phyloP scores from a whole-genome alignment of 2,113 vertebrate species.

The Pimephales promelas region DNA sequence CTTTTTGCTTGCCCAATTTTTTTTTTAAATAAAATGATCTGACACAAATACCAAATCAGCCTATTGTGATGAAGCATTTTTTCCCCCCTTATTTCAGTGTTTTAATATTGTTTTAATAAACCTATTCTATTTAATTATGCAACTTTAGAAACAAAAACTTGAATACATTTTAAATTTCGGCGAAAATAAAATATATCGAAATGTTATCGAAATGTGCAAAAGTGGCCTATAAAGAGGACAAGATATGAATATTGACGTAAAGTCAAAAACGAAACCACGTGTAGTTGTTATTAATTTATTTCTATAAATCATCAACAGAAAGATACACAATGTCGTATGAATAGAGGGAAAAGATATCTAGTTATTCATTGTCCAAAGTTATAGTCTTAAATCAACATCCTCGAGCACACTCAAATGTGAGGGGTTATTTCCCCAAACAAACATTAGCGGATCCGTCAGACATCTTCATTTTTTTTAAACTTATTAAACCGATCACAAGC shows the following conservation, averaged over 20 bases:
- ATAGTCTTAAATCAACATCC: constrained; percentile 78
- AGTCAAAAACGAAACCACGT: constrained; percentile 84
- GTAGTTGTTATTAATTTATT: constrained; percentile 95
- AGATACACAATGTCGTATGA: constrained; percentile 89
- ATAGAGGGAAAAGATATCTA: constrained; percentile 84
- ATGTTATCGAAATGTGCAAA: background rate
- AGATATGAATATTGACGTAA: constrained; percentile 16
- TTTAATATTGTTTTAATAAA: background rate
- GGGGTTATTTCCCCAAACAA: constrained; percentile 72
- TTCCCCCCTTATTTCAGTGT: background rate
- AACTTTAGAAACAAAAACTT: background rate
- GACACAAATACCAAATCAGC: background rate
- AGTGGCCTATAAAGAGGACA: background rate
- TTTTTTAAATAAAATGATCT: background rate
- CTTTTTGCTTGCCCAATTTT: background rate
- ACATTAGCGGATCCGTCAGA: constrained; percentile 56
- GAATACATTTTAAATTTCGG: background rate
- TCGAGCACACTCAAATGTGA: constrained; percentile 62
- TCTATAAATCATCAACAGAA: constrained; percentile 98
- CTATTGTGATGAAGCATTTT: background rate
- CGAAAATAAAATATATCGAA: background rate
- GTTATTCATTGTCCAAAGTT: constrained; percentile 92
- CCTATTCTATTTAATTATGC: background rate
- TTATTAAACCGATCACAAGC: background rate
- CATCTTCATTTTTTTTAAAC: background rate